These are phyloP conservation scores for Nesidiocoris tenuis DNA, from an alignment of 2,888 invertebrate genomes.

Conservation along the genomic window DNA sequence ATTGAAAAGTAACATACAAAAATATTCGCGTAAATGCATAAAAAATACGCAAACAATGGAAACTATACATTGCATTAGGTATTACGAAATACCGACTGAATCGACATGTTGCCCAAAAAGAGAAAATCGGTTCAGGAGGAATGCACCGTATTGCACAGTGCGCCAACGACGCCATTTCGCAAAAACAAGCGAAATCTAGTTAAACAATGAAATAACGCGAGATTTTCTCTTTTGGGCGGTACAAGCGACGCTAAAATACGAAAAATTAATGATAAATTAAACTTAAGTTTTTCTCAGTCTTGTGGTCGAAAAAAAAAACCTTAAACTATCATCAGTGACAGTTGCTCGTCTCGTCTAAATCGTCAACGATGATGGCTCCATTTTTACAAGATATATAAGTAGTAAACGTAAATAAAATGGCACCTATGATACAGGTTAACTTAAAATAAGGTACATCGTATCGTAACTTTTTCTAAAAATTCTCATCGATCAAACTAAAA, in stretches of 20 bases:
- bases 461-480: not conserved
- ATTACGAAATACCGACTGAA: not conserved
- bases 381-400: slow-evolving; percentile 15
- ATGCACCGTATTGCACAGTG: no score
- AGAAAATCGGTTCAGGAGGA: not conserved
- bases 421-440: slow-evolving; percentile 1
- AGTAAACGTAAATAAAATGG: slow-evolving; percentile 3
- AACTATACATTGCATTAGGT: not conserved
- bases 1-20: no score
- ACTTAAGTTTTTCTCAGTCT: slow-evolving; percentile 37
- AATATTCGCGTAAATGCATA: no score
- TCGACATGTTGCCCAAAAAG: not conserved
- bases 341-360: slow-evolving; percentile 3
- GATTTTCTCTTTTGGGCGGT: slow-evolving; percentile 24
- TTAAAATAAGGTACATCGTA: not conserved
- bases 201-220: not conserved
- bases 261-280: not conserved
- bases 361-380: slow-evolving; percentile 5
- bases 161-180: not conserved
- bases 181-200: not conserved
- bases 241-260: not conserved
- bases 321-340: slow-evolving; percentile 13
- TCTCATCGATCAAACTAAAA: not conserved
- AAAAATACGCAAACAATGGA: not conserved
- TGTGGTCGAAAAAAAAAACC: slow-evolving; percentile 29